These are phyloP conservation scores for Catharus minimus DNA, from an alignment of 2,113 vertebrate species.

Conservation along the genomic window DNA sequence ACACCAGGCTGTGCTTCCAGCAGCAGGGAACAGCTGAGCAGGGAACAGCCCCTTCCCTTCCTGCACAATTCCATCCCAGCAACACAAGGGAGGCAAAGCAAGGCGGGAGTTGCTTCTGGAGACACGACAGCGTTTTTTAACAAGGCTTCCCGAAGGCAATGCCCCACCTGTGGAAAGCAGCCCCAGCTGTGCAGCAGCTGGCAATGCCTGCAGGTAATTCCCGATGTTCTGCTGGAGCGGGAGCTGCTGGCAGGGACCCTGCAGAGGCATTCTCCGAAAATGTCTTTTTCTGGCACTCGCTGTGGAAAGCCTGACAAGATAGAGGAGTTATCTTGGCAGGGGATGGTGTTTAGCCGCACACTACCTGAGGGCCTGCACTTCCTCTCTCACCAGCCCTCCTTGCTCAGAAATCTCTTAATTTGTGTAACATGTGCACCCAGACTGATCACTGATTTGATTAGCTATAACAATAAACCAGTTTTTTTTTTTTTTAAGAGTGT, in stretches of 20 bases:
- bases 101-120: accelerated
- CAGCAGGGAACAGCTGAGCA: accelerated
- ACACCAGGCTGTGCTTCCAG: background rate
- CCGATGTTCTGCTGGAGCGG: accelerated
- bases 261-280: background rate
- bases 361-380: background rate
- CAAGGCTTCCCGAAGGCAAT: background rate
- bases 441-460: accelerated
- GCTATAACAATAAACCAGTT: accelerated
- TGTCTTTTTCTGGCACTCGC: background rate
- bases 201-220: background rate
- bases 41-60: background rate
- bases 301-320: conserved; percentile 46
- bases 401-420: background rate
- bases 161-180: accelerated
- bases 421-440: background rate
- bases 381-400: background rate
- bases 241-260: accelerated
- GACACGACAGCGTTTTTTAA: accelerated
- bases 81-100: background rate
- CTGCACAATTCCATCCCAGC: accelerated
- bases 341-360: background rate
- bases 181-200: background rate
- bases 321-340: conserved; percentile 4
- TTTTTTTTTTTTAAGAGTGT: background rate